These are phyloP conservation scores for Catostomus latipinnis DNA, from an alignment of 2,797 vertebrate genomes.

Conservation along the genomic window DNA sequence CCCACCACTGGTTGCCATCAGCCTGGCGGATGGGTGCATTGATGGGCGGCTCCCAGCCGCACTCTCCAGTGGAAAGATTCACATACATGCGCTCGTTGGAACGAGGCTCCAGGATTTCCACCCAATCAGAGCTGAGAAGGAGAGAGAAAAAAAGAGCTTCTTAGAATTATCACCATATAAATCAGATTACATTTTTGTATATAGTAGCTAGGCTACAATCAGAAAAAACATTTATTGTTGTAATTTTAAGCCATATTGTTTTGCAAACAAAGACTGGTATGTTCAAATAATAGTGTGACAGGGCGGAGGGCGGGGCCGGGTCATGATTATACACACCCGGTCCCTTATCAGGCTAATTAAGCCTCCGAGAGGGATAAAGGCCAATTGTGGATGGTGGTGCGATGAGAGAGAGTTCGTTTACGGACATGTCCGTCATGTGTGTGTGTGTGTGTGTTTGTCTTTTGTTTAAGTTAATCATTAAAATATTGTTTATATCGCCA, in stretches of 20 bases:
- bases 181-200: neutral
- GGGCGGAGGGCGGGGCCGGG: too few species aligned
- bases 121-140: constrained; percentile 86
- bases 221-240: neutral
- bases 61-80: constrained; percentile 86
- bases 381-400: too few species aligned
- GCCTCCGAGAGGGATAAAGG: too few species aligned
- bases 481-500: too few species aligned
- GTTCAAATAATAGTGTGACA: constrained; percentile 4
- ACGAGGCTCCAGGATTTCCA: constrained; percentile 92
- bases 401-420: too few species aligned
- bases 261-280: constrained; percentile 5
- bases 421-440: too few species aligned
- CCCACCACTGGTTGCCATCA: constrained; percentile 93
- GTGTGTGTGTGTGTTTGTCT: too few species aligned
- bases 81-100: constrained; percentile 91
- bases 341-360: too few species aligned
- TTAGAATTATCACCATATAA: neutral
- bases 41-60: constrained; percentile 87
- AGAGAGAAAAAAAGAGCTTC: neutral
- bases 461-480: too few species aligned
- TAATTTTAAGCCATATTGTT: constrained; percentile 1
- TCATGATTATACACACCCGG: too few species aligned
- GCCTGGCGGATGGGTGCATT: constrained; percentile 84
- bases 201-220: neutral